Percentiles rank a stretch among this genome's conserved stretches.
phyloP scores from a whole-genome alignment of 2,113 vertebrate species.

The Todiramphus saurophagus region DNA sequence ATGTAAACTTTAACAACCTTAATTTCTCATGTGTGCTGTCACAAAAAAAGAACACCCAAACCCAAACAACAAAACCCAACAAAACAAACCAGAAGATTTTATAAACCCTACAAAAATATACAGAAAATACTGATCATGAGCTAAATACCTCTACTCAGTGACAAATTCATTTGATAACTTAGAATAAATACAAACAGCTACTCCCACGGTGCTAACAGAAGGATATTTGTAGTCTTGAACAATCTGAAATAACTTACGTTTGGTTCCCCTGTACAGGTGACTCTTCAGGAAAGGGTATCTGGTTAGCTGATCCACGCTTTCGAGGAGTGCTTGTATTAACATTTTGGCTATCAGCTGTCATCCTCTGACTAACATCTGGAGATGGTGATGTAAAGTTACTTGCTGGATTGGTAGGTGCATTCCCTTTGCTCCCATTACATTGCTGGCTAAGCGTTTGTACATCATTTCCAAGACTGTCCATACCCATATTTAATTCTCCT shows the following conservation, averaged over 20 bases:
- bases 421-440: conserved; percentile 80
- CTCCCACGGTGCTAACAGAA: neutral
- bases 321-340: conserved; percentile 83
- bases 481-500: conserved; percentile 93
- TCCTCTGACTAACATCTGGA: conserved; percentile 60
- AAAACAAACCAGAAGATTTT: fast-evolving
- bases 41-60: neutral
- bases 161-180: neutral
- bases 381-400: conserved; percentile 60
- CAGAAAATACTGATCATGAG: neutral
- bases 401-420: conserved; percentile 59
- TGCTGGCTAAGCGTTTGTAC: conserved; percentile 80
- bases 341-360: conserved; percentile 58
- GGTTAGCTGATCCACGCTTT: conserved; percentile 69
- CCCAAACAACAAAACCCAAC: no score
- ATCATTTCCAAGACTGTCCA: conserved; percentile 88
- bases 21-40: neutral
- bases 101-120: neutral
- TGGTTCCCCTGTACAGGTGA: conserved; percentile 81
- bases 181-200: neutral
- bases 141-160: neutral
- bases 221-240: neutral
- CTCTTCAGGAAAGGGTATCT: conserved; percentile 82
- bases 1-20: neutral
- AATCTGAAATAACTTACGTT: conserved; percentile 71